Conservation (phyloP, 1,140 invertebrate species). For the Saxidomus purpurata region DNA sequence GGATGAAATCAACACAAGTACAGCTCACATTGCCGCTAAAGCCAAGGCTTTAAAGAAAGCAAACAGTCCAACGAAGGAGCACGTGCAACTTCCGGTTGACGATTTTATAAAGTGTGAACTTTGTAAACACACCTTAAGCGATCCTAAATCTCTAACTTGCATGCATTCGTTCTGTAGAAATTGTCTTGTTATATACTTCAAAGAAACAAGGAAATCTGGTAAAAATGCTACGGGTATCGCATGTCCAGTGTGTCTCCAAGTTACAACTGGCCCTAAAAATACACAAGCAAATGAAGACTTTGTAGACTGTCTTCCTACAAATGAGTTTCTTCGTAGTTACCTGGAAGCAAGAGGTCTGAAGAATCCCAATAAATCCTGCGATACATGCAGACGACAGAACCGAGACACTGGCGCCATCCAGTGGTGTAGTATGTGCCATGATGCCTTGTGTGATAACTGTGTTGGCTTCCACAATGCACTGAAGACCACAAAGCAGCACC, state of each 20-base stretch:
- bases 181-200: conserved; percentile 55
- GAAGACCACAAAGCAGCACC: conserved; percentile 56
- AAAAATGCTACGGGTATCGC: background rate
- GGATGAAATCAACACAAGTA: background rate
- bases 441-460: conserved; percentile 61
- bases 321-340: conserved; percentile 48
- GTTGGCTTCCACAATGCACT: conserved; percentile 64
- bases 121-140: conserved; percentile 45
- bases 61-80: conserved; percentile 30
- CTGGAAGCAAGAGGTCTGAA: conserved; percentile 49
- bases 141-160: conserved; percentile 44
- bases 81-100: background rate
- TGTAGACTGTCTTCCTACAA: conserved; percentile 8
- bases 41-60: conserved; percentile 28
- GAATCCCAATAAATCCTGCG: conserved; percentile 42
- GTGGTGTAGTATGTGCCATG: conserved; percentile 53
- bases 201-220: background rate
- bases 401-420: background rate
- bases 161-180: conserved; percentile 63
- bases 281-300: background rate
- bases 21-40: background rate
- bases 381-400: conserved; percentile 54
- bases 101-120: conserved; percentile 62
- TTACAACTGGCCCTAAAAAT: background rate
- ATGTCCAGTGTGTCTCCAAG: conserved; percentile 58